These are phyloP conservation scores for Agapornis roseicollis DNA, from an alignment of 2,113 vertebrate genomes.

Conservation along the genomic window DNA sequence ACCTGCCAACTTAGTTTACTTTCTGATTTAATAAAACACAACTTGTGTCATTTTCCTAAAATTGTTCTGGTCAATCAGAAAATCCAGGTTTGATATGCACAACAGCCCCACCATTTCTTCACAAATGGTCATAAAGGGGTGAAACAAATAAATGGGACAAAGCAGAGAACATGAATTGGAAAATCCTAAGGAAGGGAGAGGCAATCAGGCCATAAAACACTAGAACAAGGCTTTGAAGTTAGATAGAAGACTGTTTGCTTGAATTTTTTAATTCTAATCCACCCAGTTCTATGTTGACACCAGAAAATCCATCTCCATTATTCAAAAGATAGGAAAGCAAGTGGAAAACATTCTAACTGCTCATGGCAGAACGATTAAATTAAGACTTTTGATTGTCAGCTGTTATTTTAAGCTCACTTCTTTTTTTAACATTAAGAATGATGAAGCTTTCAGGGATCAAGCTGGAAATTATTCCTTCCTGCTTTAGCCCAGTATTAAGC, in stretches of 20 bases:
- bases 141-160: not conserved
- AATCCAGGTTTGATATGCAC: not conserved
- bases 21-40: not conserved
- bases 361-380: slow-evolving; percentile 5
- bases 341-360: not conserved
- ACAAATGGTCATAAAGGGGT: not conserved
- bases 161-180: not conserved
- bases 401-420: slow-evolving; percentile 1
- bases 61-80: not conserved
- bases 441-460: not conserved
- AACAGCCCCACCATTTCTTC: not conserved
- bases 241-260: not conserved
- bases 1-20: not conserved
- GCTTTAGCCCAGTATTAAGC: not conserved
- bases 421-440: not conserved
- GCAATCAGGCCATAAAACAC: not conserved
- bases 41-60: not conserved
- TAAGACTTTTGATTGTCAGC: slow-evolving; percentile 2
- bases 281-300: not conserved
- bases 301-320: not conserved
- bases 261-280: not conserved
- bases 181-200: not conserved
- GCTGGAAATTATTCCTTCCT: not conserved
- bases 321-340: not conserved
- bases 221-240: not conserved